These are phyloP conservation scores for Mimas tiliae DNA, from an alignment of 2,888 invertebrate genomes.

Conservation along the genomic window DNA sequence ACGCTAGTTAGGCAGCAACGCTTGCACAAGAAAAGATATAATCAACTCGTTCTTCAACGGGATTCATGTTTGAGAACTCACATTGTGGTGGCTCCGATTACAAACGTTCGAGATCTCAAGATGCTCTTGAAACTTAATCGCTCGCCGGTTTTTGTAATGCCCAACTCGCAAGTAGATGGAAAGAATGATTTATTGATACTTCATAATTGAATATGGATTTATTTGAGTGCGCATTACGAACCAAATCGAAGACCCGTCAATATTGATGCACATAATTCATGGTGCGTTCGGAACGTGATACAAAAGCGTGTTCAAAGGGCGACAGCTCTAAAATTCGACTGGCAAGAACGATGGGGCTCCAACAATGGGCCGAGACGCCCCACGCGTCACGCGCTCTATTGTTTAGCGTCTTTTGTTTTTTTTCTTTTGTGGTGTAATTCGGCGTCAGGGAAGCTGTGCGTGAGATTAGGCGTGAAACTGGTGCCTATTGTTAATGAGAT, in stretches of 20 bases:
- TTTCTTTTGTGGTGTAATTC: slow-evolving; percentile 65
- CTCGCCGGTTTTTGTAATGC: slow-evolving; percentile 42
- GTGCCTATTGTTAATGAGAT: slow-evolving; percentile 47
- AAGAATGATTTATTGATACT: slow-evolving; percentile 28
- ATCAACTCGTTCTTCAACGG: slow-evolving; percentile 58
- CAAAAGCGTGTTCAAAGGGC: slow-evolving; percentile 44
- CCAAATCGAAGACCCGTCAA: slow-evolving; percentile 62
- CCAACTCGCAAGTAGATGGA: slow-evolving; percentile 28
- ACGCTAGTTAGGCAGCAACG: slow-evolving; percentile 19
- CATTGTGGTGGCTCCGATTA: slow-evolving; percentile 53
- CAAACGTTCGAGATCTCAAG: slow-evolving; percentile 48
- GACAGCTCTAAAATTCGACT: slow-evolving; percentile 52
- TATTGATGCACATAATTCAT: slow-evolving; percentile 79
- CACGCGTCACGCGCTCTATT: slow-evolving; percentile 67
- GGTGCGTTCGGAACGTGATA: slow-evolving; percentile 38
- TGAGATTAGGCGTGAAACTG: slow-evolving; percentile 60
- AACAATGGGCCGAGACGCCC: slow-evolving; percentile 68
- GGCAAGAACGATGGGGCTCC: slow-evolving; percentile 54
- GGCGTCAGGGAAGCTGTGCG: slow-evolving; percentile 52
- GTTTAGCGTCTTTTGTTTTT: slow-evolving; percentile 67
- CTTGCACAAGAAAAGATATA: slow-evolving; percentile 51
- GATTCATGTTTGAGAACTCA: slow-evolving; percentile 46
- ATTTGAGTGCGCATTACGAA: slow-evolving; percentile 57
- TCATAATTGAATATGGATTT: slow-evolving; percentile 49
- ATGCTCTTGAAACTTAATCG: slow-evolving; percentile 66